Conservation (phyloP, 2,888 invertebrate genomes). For the Cerceris rybyensis region DNA sequence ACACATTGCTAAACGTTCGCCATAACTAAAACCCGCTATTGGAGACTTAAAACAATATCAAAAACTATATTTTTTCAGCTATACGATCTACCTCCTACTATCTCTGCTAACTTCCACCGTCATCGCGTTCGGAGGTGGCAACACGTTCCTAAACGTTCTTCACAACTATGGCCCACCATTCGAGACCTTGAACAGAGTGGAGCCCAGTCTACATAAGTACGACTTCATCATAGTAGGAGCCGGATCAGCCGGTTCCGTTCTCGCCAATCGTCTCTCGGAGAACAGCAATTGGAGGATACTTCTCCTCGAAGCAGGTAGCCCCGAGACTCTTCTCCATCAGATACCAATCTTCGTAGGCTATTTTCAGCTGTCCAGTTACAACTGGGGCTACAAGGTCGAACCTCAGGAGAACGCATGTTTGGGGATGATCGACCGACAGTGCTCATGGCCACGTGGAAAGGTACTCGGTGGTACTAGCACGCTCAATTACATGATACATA, state of each 20-base stretch:
- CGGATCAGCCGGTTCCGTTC: conserved; percentile 87
- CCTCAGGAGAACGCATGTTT: conserved; percentile 86
- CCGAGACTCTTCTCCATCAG: conserved; percentile 84
- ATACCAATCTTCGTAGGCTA: conserved; percentile 84
- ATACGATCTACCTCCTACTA: background rate
- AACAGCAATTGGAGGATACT: conserved; percentile 85
- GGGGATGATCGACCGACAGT: conserved; percentile 88
- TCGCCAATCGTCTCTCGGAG: conserved; percentile 88
- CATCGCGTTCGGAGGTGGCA: background rate
- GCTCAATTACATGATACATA: conserved; percentile 79
- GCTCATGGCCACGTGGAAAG: conserved; percentile 87
- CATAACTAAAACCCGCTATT: too few species aligned
- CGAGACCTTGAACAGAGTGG: conserved; percentile 61
- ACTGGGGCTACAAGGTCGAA: conserved; percentile 89
- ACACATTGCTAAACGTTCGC: too few species aligned
- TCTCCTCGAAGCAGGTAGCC: conserved; percentile 86
- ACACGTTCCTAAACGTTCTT: conserved; percentile 68
- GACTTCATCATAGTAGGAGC: conserved; percentile 88
- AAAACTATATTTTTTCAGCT: too few species aligned
- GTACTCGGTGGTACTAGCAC: conserved; percentile 76
- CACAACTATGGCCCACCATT: conserved; percentile 60
- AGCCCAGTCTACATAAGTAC: conserved; percentile 81
- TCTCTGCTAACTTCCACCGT: background rate
- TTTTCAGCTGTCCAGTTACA: conserved; percentile 85
- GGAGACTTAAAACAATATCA: too few species aligned